A percentile compares a stretch with the other conserved stretches of the same genome.
These are phyloP conservation scores for Alviniconcha strummeri DNA, from an alignment of 2,888 invertebrate genomes.

Conservation along the genomic window DNA sequence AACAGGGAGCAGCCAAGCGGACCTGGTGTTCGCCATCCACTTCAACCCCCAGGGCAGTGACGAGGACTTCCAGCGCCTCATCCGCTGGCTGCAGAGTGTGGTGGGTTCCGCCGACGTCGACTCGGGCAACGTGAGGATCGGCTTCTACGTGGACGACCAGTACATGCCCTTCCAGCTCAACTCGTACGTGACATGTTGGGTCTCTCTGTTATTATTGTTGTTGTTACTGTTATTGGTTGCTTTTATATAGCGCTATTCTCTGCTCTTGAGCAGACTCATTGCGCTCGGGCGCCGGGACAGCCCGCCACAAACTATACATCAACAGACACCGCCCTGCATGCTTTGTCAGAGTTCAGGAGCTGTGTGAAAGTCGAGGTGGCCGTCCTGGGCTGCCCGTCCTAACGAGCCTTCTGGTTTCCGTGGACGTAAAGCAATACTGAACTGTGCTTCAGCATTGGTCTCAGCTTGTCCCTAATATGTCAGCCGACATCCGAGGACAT, in stretches of 20 bases:
- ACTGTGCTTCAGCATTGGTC: too few relatives aligned
- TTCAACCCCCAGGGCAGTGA: constrained; percentile 44
- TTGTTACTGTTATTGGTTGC: not conserved
- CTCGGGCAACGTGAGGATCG: constrained; percentile 51
- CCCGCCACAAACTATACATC: too few relatives aligned
- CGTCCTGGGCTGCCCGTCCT: too few relatives aligned
- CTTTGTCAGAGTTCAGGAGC: too few relatives aligned
- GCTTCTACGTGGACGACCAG: constrained; percentile 42
- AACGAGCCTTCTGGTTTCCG: too few relatives aligned
- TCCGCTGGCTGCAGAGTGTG: constrained; percentile 46
- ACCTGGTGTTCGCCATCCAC: constrained; percentile 59
- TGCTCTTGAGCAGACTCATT: not conserved
- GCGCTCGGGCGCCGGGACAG: too few relatives aligned
- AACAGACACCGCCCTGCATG: too few relatives aligned
- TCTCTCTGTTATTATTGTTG: too few relatives aligned
- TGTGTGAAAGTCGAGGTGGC: too few relatives aligned
- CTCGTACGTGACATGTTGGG: constrained; percentile 15
- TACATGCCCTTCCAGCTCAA: constrained; percentile 39
- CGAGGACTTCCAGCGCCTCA: constrained; percentile 45
- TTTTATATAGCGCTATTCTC: not conserved
- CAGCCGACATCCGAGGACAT: too few relatives aligned
- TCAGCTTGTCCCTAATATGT: too few relatives aligned
- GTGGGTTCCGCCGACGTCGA: constrained; percentile 53
- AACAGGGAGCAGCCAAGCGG: constrained; percentile 51
- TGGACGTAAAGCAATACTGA: too few relatives aligned